Conservation (phyloP, 2,888 invertebrate genomes). For the Argyra leucocephala region DNA sequence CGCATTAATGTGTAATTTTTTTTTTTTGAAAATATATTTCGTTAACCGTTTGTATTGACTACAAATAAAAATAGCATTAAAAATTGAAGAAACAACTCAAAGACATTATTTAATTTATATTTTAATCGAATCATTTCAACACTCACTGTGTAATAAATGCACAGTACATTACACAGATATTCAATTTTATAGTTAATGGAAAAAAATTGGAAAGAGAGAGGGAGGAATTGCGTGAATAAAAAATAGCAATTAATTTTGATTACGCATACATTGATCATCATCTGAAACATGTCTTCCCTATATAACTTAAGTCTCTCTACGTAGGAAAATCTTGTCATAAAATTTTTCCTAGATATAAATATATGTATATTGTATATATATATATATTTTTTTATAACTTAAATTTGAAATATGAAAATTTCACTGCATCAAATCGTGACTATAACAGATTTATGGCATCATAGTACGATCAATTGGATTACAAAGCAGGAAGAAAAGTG, state of each 20-base stretch:
- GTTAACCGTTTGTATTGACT: too few species aligned
- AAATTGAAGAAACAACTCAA: too few species aligned
- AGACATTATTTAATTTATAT: too few species aligned
- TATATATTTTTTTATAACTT: background rate
- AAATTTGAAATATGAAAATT: background rate
- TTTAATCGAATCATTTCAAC: too few species aligned
- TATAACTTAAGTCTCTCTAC: too few species aligned
- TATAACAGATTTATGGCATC: conserved; percentile 1
- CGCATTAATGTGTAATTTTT: too few species aligned
- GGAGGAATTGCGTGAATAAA: background rate
- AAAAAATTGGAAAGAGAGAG: background rate
- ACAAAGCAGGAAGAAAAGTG: conserved; percentile 2
- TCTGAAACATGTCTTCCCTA: background rate
- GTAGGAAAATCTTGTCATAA: too few species aligned
- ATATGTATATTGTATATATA: background rate
- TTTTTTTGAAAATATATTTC: too few species aligned
- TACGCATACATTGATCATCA: background rate
- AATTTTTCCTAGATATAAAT: background rate
- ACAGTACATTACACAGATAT: too few species aligned
- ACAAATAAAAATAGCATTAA: too few species aligned
- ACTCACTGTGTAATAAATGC: too few species aligned
- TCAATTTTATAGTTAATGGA: too few species aligned
- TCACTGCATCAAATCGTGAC: background rate
- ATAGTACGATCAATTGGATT: background rate
- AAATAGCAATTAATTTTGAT: conserved; percentile 3